These are phyloP conservation scores for Ylistrum balloti DNA, from an alignment of 1,140 invertebrate species.

Conservation along the genomic window DNA sequence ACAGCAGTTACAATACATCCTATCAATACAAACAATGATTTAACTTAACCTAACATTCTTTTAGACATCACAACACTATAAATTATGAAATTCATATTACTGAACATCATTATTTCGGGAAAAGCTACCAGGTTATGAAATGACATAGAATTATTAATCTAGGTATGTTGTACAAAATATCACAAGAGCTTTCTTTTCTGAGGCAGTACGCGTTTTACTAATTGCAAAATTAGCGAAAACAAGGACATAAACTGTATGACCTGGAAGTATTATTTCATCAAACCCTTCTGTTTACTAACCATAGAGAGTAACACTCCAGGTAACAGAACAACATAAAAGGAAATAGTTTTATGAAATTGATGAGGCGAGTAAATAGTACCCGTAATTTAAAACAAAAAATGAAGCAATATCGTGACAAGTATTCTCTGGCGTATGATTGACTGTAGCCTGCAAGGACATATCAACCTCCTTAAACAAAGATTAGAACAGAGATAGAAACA, in stretches of 20 bases:
- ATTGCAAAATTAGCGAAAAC: not conserved
- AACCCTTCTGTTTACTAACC: not conserved
- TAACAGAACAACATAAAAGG: not conserved
- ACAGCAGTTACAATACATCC: not conserved
- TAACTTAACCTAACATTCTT: not conserved
- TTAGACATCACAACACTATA: not conserved
- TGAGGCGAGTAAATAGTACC: constrained; percentile 18
- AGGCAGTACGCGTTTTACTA: not conserved
- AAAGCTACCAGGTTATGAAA: not conserved
- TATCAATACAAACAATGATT: not conserved
- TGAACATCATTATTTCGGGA: no score
- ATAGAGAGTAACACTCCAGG: not conserved
- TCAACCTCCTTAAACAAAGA: not conserved
- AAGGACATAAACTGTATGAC: not conserved
- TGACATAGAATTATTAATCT: not conserved
- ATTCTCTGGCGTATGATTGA: constrained; percentile 6
- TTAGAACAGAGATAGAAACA: not conserved
- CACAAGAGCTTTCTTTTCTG: not conserved
- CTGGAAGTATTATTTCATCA: not conserved
- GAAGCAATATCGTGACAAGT: not conserved
- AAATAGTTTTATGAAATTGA: constrained; percentile 31
- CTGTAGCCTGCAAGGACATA: not conserved
- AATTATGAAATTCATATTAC: not conserved
- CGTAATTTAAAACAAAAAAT: constrained; percentile 36
- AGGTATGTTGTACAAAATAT: not conserved